Evolutionary conservation across 2,113 vertebrate genomes (phyloP), one percentile per base, ranked within the genome.

Genomic region (Todiramphus saurophagus): DNA sequence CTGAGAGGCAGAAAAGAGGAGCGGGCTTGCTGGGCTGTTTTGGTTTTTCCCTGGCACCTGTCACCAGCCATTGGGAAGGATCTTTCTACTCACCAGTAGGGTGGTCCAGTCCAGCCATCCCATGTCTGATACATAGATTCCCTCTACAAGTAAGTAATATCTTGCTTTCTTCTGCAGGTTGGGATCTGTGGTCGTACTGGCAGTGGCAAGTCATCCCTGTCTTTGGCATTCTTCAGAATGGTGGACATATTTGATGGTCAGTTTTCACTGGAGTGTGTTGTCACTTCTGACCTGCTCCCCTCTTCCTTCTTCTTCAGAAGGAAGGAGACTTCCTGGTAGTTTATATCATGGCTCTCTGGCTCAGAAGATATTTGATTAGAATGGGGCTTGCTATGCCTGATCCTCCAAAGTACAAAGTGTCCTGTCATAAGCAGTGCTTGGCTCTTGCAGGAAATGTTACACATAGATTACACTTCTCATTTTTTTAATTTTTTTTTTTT

Each of bases 201-300:
- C 92, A 99, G 99, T 1, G 99, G 99, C 66, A 99, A 99, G 96
- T 99, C 99, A 3, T 99, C 99, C 2, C 95, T 99, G 48, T 99
- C 99, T 6, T 96, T 99, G 98, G 99, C 99, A 0, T 99, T 99
- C 96, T 99, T 99, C 99, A 98, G 99, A 96, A 99, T 99, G 99
- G 99, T 99, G 88, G 99, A 99, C 58, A 99, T 99, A 89, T 99
- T 99, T 95, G 99, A 99, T 95, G 99, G 99, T 99, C 88, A 97
- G 98, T 98, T 87, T 87, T 73, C 59, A 73, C 39, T 62, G 20
- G 23, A 37, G 24, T 41, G 2, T 44, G 8, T 67, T 76, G 33
- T 83, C 17, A 68, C 83, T 93, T 43, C 53, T 62, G 28, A 69
- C 10, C 30, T 79, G 6, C 24, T 90, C 1, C 14, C 58, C n/a